Evolutionary conservation across 2,113 vertebrate genomes (phyloP).

Genomic region (Formicarius rufipectus): DNA sequence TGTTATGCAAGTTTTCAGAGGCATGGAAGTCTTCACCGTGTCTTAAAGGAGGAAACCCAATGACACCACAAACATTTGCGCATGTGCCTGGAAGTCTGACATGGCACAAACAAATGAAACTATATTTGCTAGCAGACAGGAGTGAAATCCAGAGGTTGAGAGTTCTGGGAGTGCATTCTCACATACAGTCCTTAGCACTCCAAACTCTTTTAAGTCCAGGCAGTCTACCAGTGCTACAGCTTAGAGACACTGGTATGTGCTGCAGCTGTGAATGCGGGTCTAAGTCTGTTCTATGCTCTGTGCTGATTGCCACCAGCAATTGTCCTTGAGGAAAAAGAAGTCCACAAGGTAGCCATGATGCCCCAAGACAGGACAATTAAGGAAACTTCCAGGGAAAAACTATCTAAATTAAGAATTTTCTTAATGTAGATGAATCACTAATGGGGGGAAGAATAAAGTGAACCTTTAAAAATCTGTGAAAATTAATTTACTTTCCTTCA

Average conservation of each 20-base stretch:
- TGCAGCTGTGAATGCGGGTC: background rate
- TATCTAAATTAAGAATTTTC: background rate
- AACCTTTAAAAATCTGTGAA: background rate
- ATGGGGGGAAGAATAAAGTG: background rate
- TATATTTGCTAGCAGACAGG: too few relatives aligned
- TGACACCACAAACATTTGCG: too few relatives aligned
- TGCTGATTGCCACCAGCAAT: background rate
- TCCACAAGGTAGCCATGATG: background rate
- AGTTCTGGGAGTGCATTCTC: too few relatives aligned
- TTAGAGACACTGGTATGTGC: background rate
- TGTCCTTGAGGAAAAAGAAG: background rate
- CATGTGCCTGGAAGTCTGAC: too few relatives aligned
- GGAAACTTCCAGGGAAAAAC: background rate
- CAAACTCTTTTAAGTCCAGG: background rate
- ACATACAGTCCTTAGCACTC: background rate
- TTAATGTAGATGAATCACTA: background rate
- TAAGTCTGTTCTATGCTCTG: background rate
- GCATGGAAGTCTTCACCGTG: background rate
- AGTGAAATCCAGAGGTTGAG: too few relatives aligned
- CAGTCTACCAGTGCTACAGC: background rate
- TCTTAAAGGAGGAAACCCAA: too few relatives aligned
- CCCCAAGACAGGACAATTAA: background rate
- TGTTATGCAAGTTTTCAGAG: background rate
- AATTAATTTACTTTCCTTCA: background rate
- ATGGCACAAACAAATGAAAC: too few relatives aligned